Percentiles rank a stretch among this genome's conserved stretches.
Evolutionary conservation across 2,113 vertebrate species (phyloP).

Genomic region (Oxyura jamaicensis): DNA sequence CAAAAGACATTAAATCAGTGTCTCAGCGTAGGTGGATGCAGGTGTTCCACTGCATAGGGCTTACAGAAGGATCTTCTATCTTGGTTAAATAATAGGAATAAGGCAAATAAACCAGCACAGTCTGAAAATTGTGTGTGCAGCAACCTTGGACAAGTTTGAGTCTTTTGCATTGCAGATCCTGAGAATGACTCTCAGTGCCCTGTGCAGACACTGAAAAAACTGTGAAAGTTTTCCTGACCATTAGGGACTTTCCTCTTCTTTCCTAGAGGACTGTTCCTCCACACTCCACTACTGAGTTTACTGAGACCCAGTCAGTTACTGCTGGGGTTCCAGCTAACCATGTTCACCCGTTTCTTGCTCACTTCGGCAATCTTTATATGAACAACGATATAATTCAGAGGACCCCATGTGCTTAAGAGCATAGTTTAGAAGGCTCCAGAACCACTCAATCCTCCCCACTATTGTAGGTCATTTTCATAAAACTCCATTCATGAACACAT

Average conservation of each 20-base stretch:
- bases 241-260: not conserved
- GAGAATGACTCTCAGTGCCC: not conserved
- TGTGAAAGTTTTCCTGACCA: not conserved
- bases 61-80: not conserved
- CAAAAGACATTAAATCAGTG: not conserved
- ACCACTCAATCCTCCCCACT: no score
- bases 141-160: not conserved
- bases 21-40: not conserved
- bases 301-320: not conserved
- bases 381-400: not conserved
- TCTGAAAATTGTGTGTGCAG: not conserved
- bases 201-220: not conserved
- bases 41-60: not conserved
- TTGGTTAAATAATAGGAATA: not conserved
- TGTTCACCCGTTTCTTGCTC: not conserved
- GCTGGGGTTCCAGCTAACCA: not conserved
- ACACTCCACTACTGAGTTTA: not conserved
- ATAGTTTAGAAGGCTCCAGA: not conserved
- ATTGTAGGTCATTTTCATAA: not conserved
- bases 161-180: not conserved
- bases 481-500: not conserved
- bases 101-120: not conserved
- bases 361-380: not conserved
- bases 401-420: not conserved
- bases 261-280: not conserved